A percentile compares a stretch with the other conserved stretches of the same genome.
Conservation (phyloP, 2,888 invertebrate genomes). For the Taenaris catops region DNA sequence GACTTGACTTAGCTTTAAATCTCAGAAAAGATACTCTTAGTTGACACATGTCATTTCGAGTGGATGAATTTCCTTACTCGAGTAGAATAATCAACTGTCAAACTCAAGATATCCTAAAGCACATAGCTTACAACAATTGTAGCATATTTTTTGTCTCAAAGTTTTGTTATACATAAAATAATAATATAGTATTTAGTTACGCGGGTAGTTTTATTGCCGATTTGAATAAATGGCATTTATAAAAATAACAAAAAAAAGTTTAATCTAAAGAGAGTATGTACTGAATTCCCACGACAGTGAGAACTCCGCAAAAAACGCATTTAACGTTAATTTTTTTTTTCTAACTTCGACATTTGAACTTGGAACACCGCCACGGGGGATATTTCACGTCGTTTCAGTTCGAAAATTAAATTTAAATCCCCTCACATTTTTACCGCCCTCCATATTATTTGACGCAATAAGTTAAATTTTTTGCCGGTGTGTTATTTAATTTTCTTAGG, state of each 20-base stretch:
- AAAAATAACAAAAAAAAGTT: conserved; percentile 18
- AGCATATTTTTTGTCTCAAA: no score
- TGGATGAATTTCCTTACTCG: no score
- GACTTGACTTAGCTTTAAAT: no score
- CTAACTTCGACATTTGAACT: conserved; percentile 50
- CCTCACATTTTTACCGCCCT: conserved; percentile 71
- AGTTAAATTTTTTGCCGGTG: conserved; percentile 43
- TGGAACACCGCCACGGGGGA: conserved; percentile 56
- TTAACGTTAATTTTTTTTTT: conserved; percentile 40
- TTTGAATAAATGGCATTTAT: no score
- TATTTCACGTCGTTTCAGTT: conserved; percentile 68
- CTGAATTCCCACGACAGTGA: conserved; percentile 5
- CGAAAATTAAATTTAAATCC: conserved; percentile 78
- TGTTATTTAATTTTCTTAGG: conserved; percentile 54
- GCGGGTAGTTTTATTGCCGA: no score
- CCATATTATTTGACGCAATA: conserved; percentile 60
- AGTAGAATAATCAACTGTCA: no score
- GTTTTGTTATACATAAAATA: no score
- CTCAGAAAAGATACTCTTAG: no score
- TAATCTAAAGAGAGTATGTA: background rate
- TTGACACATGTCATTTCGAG: no score
- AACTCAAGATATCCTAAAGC: no score
- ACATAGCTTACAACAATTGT: no score
- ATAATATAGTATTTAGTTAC: no score
- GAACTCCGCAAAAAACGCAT: conserved; percentile 18